These are phyloP conservation scores for Neosilurus hyrtlii DNA, from an alignment of 2,797 vertebrate species.

Conservation along the genomic window DNA sequence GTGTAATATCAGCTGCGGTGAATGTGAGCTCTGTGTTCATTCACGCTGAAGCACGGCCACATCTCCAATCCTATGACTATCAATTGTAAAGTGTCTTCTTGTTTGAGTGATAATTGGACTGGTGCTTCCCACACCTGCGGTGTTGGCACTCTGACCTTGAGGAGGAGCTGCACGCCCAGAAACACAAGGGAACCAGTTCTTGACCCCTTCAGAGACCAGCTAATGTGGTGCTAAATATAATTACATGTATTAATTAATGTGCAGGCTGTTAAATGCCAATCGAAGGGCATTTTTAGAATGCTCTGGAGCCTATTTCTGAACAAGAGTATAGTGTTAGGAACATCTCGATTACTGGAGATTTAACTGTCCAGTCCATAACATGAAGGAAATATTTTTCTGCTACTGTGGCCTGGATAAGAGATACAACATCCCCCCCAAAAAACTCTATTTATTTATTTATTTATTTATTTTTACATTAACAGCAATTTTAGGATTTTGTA, in stretches of 20 bases:
- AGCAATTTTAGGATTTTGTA: too few relatives aligned
- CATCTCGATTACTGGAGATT: slow-evolving; percentile 1
- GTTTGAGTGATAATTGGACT: slow-evolving; percentile 31
- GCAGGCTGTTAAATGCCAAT: slow-evolving; percentile 4
- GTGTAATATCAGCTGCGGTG: slow-evolving; percentile 17
- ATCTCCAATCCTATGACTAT: slow-evolving; percentile 7
- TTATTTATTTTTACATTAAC: too few relatives aligned
- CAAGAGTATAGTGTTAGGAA: background rate
- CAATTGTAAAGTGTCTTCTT: slow-evolving; percentile 26
- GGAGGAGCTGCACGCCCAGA: background rate
- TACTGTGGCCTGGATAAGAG: background rate
- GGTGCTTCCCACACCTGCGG: slow-evolving; percentile 18
- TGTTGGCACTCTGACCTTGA: slow-evolving; percentile 23
- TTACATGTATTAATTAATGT: slow-evolving; percentile 22
- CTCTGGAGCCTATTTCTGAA: slow-evolving; percentile 1
- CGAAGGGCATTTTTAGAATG: background rate
- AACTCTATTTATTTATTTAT: too few relatives aligned
- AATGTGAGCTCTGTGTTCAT: background rate
- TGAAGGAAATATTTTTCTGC: background rate
- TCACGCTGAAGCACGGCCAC: slow-evolving; percentile 14
- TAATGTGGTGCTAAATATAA: slow-evolving; percentile 8
- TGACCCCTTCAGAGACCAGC: slow-evolving; percentile 6
- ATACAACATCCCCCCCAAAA: background rate
- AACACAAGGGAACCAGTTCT: background rate
- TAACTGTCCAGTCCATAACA: background rate